Evolutionary conservation across 2,113 vertebrate species (phyloP).

Genomic region (Myodes glareolus): DNA sequence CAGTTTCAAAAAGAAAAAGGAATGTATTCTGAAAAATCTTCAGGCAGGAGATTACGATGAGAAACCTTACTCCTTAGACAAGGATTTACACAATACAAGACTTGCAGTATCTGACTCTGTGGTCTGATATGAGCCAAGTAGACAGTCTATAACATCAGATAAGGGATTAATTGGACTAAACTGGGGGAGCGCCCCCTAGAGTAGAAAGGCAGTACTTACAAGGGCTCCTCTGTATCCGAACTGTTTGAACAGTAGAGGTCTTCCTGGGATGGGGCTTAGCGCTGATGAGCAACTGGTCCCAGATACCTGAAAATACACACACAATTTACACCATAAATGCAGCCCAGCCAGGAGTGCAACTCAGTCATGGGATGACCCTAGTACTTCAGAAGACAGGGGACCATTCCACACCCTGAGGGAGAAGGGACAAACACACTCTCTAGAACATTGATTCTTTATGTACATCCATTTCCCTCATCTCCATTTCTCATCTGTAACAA

Average conservation of each 20-base stretch:
- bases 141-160: background rate
- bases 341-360: background rate
- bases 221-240: constrained; percentile 89
- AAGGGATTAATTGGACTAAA: background rate
- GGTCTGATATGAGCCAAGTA: background rate
- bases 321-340: background rate
- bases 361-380: background rate
- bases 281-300: constrained; percentile 90
- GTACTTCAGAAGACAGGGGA: background rate
- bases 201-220: constrained; percentile 85
- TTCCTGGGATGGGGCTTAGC: constrained; percentile 82
- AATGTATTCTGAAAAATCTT: background rate
- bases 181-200: background rate
- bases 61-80: background rate
- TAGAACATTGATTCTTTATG: background rate
- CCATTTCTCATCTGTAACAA: background rate
- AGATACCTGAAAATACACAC: constrained; percentile 87
- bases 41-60: background rate
- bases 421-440: background rate
- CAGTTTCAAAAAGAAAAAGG: background rate
- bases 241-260: constrained; percentile 85
- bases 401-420: background rate
- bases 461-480: background rate
- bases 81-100: background rate
- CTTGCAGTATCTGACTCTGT: background rate